These are phyloP conservation scores for Carassius gibelio DNA, from an alignment of 2,113 vertebrate species.

Conservation along the genomic window DNA sequence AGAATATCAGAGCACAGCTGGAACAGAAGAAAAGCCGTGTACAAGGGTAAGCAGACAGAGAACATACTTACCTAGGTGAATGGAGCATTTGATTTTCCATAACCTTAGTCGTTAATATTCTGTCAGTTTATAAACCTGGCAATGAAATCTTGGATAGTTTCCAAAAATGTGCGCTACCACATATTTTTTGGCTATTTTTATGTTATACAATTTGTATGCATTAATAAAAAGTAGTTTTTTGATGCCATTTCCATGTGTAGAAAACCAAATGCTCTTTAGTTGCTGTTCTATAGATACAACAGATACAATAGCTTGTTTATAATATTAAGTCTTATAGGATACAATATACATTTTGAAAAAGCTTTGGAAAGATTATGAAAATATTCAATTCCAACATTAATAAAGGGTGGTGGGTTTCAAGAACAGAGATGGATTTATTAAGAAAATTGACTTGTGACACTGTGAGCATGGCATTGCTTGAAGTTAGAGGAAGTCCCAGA, in stretches of 20 bases:
- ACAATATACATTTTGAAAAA: background rate
- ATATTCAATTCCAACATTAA: background rate
- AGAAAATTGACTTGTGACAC: background rate
- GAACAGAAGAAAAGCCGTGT: constrained; percentile 96
- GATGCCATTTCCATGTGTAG: constrained; percentile 15
- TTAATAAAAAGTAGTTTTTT: background rate
- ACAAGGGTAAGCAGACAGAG: constrained; percentile 83
- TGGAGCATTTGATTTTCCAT: constrained; percentile 53
- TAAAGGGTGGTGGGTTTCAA: background rate
- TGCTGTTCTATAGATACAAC: background rate
- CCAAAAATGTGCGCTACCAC: background rate
- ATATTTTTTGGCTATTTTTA: constrained; percentile 13
- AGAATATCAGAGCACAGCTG: constrained; percentile 94
- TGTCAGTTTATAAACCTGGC: background rate
- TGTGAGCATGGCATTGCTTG: background rate
- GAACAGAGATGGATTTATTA: background rate
- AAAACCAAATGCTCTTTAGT: constrained; percentile 51
- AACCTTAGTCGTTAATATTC: background rate
- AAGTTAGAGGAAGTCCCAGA: background rate
- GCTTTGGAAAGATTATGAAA: background rate
- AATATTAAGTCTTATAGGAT: background rate
- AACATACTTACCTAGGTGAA: background rate
- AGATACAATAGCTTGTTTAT: background rate
- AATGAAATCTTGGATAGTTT: background rate
- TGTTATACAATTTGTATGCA: background rate